Conservation (phyloP, 2,888 invertebrate species). For the Erebia aethiops region DNA sequence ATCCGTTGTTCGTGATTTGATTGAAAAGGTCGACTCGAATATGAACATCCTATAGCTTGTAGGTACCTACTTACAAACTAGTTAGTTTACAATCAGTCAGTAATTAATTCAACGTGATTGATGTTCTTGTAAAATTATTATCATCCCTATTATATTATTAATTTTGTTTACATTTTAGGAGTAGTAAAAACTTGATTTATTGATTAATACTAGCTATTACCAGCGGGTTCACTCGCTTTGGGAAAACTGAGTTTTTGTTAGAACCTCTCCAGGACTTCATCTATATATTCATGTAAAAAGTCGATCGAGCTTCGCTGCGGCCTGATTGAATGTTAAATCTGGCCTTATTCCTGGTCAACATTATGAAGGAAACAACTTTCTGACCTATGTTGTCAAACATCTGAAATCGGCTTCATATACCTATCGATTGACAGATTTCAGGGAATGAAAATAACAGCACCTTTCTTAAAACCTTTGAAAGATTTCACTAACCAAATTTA, state of each 20-base stretch:
- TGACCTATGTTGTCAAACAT: background rate
- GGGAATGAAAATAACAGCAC: too few species aligned
- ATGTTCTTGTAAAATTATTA: background rate
- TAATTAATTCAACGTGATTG: conserved; percentile 1
- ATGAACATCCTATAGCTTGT: background rate
- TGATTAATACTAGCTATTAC: background rate
- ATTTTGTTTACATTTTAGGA: background rate
- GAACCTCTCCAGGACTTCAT: too few species aligned
- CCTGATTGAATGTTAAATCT: too few species aligned
- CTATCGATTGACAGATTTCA: background rate
- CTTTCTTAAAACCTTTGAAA: background rate
- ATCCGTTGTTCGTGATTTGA: background rate
- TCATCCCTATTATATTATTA: background rate
- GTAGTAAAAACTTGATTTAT: background rate
- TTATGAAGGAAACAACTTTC: too few species aligned
- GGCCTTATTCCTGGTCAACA: too few species aligned
- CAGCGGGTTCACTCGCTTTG: too few species aligned
- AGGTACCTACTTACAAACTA: background rate
- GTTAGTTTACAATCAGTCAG: background rate
- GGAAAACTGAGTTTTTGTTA: too few species aligned
- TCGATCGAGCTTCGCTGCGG: too few species aligned
- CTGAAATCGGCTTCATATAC: background rate
- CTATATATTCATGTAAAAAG: too few species aligned
- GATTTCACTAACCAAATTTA: background rate
- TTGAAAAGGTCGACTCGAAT: background rate